Conservation (phyloP, 2,113 vertebrate genomes). For the Panurus biarmicus region DNA sequence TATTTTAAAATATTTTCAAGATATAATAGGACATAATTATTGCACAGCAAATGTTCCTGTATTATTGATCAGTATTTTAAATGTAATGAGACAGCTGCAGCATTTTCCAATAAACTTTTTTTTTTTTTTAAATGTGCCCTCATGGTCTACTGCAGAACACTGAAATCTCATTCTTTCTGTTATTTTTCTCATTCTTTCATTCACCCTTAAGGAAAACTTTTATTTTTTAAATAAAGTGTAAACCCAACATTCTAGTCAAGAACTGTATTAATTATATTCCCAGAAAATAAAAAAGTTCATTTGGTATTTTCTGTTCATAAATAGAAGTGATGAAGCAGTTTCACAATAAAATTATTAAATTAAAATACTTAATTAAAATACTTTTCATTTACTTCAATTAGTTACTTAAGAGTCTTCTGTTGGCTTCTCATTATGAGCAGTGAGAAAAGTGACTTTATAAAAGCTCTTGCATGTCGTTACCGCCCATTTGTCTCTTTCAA, state of each 20-base stretch:
- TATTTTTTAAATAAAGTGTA: background rate
- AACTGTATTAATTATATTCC: background rate
- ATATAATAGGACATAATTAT: background rate
- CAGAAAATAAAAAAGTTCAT: background rate
- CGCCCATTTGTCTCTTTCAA: background rate
- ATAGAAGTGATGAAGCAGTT: background rate
- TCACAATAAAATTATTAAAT: background rate
- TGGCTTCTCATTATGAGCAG: background rate
- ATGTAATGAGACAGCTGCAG: slow-evolving; percentile 36
- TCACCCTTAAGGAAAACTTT: slow-evolving; percentile 30
- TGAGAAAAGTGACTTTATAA: background rate
- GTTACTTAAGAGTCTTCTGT: background rate
- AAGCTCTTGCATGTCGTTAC: background rate
- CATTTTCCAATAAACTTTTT: slow-evolving; percentile 54
- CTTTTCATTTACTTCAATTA: background rate
- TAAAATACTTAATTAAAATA: background rate
- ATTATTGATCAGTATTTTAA: background rate
- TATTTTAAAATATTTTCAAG: background rate
- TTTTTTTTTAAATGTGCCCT: slow-evolving; percentile 39
- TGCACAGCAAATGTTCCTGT: background rate
- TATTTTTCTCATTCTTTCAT: no score
- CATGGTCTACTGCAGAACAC: slow-evolving; percentile 41
- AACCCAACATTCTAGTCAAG: background rate
- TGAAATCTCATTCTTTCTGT: slow-evolving; percentile 36
- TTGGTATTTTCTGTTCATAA: background rate